Base-by-base conservation (phyloP, 2,888 invertebrate species). In the Gonocerus acuteangulatus region DNA sequence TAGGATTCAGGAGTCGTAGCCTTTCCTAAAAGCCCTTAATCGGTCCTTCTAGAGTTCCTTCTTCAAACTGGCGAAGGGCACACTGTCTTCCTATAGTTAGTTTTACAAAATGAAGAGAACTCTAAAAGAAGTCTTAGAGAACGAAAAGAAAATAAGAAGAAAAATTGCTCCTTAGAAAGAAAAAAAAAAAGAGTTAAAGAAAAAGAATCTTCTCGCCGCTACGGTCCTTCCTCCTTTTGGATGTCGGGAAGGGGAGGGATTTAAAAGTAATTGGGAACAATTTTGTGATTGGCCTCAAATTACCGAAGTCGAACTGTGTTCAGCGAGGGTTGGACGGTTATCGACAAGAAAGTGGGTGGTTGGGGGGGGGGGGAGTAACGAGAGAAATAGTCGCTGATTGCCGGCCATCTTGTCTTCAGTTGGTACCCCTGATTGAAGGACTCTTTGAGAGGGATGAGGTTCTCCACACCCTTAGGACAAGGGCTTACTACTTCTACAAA, bases 231-330 rank as follows among this genome's bases (percentile, higher is more conserved):
- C 34, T 32, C 19, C 34, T 51, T 49, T 51, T 34, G 4, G 27
- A 27, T 6, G 27, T 9, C 4, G 27, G 27, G 27, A 27, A 27
- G 27, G 27, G 27, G 27, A 9, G 32, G 51, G 51, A 34, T 51
- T 51, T 51, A 34, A 51, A 34, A 51, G 51, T 51, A 51, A 51
- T 51, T 51, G 51, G 51, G 34, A 34, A 36, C 51, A 36, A 51
- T 51, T 51, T 51, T 51, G 13, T 51, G 51, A 51, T 51, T 51
- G 51, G 51, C 51, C 51, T 51, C 51, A 51, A 51, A 51, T 51
- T 51, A 51, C 51, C 51, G 51, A 51, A 51, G 51, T 27, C 51
- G 27, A 27, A 27, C 51, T 32, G 32, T 4, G 51, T 27, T 27
- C 27, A 27, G 27, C 4, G 9, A 27, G 27, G 27, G 27, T 27